Evolutionary conservation across 2,888 invertebrate genomes (phyloP).

Genomic region (Anaspis maculata): DNA sequence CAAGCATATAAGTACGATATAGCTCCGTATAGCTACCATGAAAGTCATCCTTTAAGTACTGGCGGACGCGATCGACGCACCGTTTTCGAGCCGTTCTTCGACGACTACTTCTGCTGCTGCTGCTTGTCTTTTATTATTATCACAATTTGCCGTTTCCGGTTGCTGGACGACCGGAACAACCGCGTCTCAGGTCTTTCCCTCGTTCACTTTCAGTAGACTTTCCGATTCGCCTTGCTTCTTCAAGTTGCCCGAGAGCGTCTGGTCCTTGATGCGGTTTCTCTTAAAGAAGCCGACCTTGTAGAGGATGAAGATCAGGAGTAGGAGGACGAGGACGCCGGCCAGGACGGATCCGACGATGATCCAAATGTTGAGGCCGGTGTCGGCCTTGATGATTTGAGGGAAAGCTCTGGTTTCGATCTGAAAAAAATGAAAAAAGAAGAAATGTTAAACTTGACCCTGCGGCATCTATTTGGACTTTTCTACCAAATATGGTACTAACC

Average conservation of each 20-base stretch:
- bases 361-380: slow-evolving; percentile 76
- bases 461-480: too few relatives aligned
- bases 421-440: slow-evolving; percentile 17
- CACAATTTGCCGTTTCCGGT: slow-evolving; percentile 7
- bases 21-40: too few relatives aligned
- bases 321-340: slow-evolving; percentile 73
- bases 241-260: slow-evolving; percentile 58
- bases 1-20: too few relatives aligned
- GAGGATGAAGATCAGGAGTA: slow-evolving; percentile 68
- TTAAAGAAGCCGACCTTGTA: slow-evolving; percentile 92
- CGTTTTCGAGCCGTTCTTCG: too few relatives aligned
- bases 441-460: not conserved
- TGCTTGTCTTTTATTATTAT: too few relatives aligned
- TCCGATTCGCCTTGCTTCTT: slow-evolving; percentile 33
- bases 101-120: too few relatives aligned
- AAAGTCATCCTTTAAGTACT: too few relatives aligned
- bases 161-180: too few relatives aligned
- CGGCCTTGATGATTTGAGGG: slow-evolving; percentile 71
- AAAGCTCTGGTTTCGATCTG: slow-evolving; percentile 79
- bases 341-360: slow-evolving; percentile 77
- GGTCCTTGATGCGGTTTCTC: slow-evolving; percentile 68
- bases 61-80: too few relatives aligned
- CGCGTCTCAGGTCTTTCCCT: slow-evolving; percentile 6
- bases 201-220: slow-evolving; percentile 14
- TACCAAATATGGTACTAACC: too few relatives aligned